Conservation (phyloP, 2,888 invertebrate species). For the Serrognathus titanus region DNA sequence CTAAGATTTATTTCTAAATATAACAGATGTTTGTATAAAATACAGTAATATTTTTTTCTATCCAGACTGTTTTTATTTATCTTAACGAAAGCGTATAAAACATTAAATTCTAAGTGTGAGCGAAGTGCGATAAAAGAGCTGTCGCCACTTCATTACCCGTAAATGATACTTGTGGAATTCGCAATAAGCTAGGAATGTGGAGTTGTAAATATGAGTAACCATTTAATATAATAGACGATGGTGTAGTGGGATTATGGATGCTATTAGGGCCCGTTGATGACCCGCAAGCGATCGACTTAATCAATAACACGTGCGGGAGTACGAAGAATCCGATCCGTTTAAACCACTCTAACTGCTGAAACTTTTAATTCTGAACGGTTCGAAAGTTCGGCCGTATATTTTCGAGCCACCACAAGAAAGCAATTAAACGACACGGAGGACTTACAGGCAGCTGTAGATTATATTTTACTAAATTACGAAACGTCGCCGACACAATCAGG, state of each 20-base stretch:
- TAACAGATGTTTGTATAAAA: too few relatives aligned
- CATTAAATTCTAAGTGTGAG: not conserved
- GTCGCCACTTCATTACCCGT: slow-evolving; percentile 45
- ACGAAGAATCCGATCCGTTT: not conserved
- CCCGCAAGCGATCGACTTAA: not conserved
- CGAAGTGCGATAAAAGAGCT: slow-evolving; percentile 20
- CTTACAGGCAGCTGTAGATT: not conserved
- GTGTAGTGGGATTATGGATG: not conserved
- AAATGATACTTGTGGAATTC: slow-evolving; percentile 50
- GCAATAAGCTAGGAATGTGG: slow-evolving; percentile 51
- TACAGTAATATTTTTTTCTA: too few relatives aligned
- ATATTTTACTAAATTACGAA: not conserved
- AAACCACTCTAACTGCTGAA: not conserved
- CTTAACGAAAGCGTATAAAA: too few relatives aligned
- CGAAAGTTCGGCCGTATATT: too few relatives aligned
- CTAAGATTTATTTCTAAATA: too few relatives aligned
- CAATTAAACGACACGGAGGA: not conserved
- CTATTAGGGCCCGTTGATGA: too few relatives aligned
- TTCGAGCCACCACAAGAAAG: not conserved
- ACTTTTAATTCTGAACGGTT: not conserved
- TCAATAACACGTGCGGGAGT: not conserved
- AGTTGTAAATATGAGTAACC: slow-evolving; percentile 48
- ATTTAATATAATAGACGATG: slow-evolving; percentile 40
- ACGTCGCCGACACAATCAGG: not conserved
- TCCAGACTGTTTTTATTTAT: too few relatives aligned